Percentiles rank a stretch among this genome's conserved stretches.
Evolutionary conservation across 2,113 vertebrate species (phyloP).

Genomic region (Oxygymnocypris stewartii): DNA sequence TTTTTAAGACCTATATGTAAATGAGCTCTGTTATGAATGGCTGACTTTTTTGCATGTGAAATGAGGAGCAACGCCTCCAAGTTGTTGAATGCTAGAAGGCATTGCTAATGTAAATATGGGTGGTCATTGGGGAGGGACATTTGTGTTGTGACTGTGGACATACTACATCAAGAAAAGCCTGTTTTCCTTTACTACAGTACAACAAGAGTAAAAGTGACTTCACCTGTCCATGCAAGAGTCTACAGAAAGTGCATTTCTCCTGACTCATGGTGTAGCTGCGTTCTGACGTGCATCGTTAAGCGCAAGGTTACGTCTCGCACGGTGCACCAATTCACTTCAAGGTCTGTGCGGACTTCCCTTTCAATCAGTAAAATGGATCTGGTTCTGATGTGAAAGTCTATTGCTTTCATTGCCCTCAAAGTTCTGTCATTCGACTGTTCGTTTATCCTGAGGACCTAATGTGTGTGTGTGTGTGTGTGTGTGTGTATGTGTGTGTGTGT

Average conservation of each 20-base stretch:
- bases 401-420: slow-evolving; percentile 40
- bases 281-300: slow-evolving; percentile 24
- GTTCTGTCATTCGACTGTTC: slow-evolving; percentile 46
- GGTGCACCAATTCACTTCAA: slow-evolving; percentile 50
- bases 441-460: slow-evolving; percentile 19
- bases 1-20: background rate
- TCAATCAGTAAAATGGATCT: slow-evolving; percentile 47
- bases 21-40: background rate
- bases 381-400: slow-evolving; percentile 41
- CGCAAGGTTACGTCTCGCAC: slow-evolving; percentile 56
- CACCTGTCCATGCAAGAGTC: background rate
- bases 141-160: background rate
- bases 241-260: background rate
- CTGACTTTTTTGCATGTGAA: background rate
- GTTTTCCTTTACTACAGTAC: background rate
- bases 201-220: background rate
- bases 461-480: slow-evolving; percentile 16
- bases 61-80: background rate
- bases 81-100: background rate
- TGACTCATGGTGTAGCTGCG: slow-evolving; percentile 6
- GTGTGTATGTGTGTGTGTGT: too few relatives aligned
- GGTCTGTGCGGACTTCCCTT: slow-evolving; percentile 44
- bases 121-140: background rate
- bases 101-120: background rate
- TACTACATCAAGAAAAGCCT: background rate